Evolutionary conservation across 2,888 invertebrate species (phyloP).

Genomic region (Volucella inflata): DNA sequence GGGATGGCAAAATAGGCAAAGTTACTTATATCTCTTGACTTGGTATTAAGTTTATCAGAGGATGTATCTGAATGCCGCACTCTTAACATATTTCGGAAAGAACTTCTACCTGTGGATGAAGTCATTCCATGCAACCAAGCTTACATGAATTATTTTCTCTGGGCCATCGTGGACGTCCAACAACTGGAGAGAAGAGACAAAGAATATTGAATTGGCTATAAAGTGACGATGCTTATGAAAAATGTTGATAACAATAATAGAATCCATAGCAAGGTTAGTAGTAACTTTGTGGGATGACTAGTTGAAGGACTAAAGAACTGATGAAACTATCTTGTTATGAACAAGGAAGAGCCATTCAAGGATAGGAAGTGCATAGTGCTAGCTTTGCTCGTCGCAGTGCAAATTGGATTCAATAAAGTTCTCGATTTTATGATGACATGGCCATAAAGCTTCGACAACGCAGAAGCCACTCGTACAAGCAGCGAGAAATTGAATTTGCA

Average conservation of each 20-base stretch:
- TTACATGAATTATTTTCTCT: background rate
- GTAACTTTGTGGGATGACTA: slow-evolving; percentile 4
- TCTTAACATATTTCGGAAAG: background rate
- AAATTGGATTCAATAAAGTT: slow-evolving; percentile 74
- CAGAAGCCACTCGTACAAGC: slow-evolving; percentile 50
- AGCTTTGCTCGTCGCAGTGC: slow-evolving; percentile 36
- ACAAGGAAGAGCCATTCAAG: slow-evolving; percentile 33
- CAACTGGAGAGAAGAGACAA: slow-evolving; percentile 30
- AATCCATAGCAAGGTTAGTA: slow-evolving; percentile 56
- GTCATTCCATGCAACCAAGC: slow-evolving; percentile 1
- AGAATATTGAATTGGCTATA: slow-evolving; percentile 52
- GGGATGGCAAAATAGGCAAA: slow-evolving; percentile 19
- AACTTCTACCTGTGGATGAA: background rate
- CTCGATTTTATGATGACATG: slow-evolving; percentile 71
- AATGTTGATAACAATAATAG: slow-evolving; percentile 70
- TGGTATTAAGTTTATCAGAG: slow-evolving; percentile 18
- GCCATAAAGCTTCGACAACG: slow-evolving; percentile 59
- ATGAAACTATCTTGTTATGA: slow-evolving; percentile 6
- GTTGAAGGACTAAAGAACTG: background rate
- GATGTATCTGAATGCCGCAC: slow-evolving; percentile 18
- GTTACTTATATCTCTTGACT: background rate
- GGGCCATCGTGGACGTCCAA: background rate
- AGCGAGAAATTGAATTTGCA: slow-evolving; percentile 52
- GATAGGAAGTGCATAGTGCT: slow-evolving; percentile 20
- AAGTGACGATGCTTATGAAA: slow-evolving; percentile 63